phyloP scores from a whole-genome alignment of 2,888 invertebrate genomes.

The Melieria crassipennis region DNA sequence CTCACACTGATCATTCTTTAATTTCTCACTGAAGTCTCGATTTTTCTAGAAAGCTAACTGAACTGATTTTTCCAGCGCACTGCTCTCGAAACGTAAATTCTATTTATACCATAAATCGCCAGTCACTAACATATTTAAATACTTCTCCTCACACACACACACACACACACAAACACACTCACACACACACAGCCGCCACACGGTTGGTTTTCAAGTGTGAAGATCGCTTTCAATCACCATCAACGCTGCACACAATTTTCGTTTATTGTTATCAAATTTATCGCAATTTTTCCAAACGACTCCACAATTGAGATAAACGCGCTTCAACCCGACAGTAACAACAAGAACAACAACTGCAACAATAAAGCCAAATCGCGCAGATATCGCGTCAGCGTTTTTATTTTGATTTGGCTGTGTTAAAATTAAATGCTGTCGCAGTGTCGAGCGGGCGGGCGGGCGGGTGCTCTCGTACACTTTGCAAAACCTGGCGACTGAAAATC shows the following conservation, averaged over 20 bases:
- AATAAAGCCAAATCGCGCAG: not conserved
- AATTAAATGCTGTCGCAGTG: not conserved
- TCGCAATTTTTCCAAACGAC: constrained; percentile 19
- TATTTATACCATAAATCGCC: no score
- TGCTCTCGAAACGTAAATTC: no score
- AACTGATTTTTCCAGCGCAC: no score
- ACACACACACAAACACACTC: not conserved
- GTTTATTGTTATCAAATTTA: constrained; percentile 36
- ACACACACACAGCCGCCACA: not conserved
- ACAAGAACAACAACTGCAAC: not conserved
- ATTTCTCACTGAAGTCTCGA: no score
- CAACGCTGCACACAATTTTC: constrained; percentile 14
- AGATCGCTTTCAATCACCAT: constrained; percentile 33
- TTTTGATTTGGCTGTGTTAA: not conserved
- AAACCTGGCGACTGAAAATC: not conserved
- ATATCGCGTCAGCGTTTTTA: not conserved
- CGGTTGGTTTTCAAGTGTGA: constrained; percentile 35
- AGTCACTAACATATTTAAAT: no score
- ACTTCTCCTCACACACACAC: no score
- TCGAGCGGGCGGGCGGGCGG: no score
- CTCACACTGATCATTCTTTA: no score
- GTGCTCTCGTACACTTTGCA: not conserved
- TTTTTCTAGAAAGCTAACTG: no score
- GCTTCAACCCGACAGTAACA: not conserved
- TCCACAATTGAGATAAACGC: constrained; percentile 32